Conservation (phyloP, 2,797 vertebrate genomes). For the Phoxinus dragarum region DNA sequence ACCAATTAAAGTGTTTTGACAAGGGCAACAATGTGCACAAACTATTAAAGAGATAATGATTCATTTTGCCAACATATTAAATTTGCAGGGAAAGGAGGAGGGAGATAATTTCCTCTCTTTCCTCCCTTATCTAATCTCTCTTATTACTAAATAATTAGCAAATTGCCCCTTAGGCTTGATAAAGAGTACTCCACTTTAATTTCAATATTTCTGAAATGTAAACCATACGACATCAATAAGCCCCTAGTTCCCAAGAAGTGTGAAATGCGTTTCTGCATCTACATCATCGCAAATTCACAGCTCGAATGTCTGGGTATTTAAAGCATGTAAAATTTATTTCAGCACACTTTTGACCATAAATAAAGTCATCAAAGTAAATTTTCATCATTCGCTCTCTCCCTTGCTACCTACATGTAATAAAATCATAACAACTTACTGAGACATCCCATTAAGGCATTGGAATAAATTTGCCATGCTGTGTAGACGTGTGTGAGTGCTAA, state of each 20-base stretch:
- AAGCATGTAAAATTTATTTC: constrained; percentile 25
- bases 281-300: constrained; percentile 6
- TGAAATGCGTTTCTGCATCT: background rate
- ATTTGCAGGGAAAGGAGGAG: constrained; percentile 17
- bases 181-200: constrained; percentile 25
- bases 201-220: constrained; percentile 34
- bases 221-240: constrained; percentile 27
- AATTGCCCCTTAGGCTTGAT: constrained; percentile 38
- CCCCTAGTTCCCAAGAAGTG: constrained; percentile 4
- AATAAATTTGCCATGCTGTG: constrained; percentile 40
- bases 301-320: background rate
- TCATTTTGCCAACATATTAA: constrained; percentile 30
- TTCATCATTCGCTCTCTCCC: constrained; percentile 37
- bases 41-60: constrained; percentile 43
- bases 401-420: constrained; percentile 8
- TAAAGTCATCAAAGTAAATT: constrained; percentile 34
- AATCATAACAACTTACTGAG: constrained; percentile 19
- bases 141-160: constrained; percentile 35
- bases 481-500: constrained; percentile 7
- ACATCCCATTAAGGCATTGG: constrained; percentile 27
- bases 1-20: constrained; percentile 42
- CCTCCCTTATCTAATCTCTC: constrained; percentile 32
- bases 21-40: constrained; percentile 26
- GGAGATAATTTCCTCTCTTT: constrained; percentile 22
- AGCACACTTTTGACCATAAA: constrained; percentile 39